A percentile compares a stretch with the other conserved stretches of the same genome.
phyloP scores from a whole-genome alignment of 2,888 invertebrate species.

The Drosophila histrio region DNA sequence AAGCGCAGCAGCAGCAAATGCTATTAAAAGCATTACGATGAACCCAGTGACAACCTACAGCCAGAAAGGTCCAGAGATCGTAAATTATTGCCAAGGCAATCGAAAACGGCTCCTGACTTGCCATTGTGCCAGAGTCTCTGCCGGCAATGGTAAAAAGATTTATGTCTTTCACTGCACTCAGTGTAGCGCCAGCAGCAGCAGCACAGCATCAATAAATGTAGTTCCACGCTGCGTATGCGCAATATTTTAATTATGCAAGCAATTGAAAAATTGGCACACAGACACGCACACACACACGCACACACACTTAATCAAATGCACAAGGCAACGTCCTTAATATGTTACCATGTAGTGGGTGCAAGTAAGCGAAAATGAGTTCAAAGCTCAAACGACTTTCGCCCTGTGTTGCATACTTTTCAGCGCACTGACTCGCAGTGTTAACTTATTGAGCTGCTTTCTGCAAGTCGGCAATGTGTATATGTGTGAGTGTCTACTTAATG shows the following conservation, averaged over 20 bases:
- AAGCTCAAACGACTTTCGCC: conserved; percentile 45
- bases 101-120: conserved; percentile 39
- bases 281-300: neutral
- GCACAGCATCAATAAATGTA: conserved; percentile 58
- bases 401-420: conserved; percentile 31
- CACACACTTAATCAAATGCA: neutral
- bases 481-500: conserved; percentile 26
- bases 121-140: conserved; percentile 34
- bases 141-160: conserved; percentile 45
- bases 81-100: conserved; percentile 60
- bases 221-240: conserved; percentile 60
- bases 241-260: conserved; percentile 69
- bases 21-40: conserved; percentile 60
- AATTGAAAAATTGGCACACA: conserved; percentile 54
- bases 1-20: conserved; percentile 40
- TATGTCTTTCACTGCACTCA: conserved; percentile 47
- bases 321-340: conserved; percentile 31
- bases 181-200: conserved; percentile 3
- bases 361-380: conserved; percentile 45
- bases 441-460: conserved; percentile 39
- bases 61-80: conserved; percentile 32
- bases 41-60: conserved; percentile 48
- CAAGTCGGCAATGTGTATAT: neutral
- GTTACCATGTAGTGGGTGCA: conserved; percentile 17
- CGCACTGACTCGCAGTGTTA: conserved; percentile 21